phyloP scores from a whole-genome alignment of 1,140 invertebrate species.

The Copidosoma floridanum region DNA sequence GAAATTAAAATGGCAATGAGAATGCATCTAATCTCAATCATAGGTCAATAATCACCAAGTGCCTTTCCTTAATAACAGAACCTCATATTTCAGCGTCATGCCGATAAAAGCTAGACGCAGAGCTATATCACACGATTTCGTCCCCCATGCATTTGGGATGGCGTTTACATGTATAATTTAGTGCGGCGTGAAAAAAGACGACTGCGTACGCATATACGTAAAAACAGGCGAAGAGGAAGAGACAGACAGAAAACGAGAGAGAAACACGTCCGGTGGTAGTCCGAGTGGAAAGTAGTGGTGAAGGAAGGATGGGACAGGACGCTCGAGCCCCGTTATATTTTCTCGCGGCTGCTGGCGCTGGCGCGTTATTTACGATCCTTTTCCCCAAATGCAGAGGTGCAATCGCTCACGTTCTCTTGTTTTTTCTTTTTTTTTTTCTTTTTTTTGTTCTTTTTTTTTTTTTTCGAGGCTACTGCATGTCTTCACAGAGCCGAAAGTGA shows the following conservation, averaged over 20 bases:
- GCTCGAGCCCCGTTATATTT: slow-evolving; percentile 23
- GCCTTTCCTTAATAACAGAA: no score
- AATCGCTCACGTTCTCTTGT: slow-evolving; percentile 46
- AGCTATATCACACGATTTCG: no score
- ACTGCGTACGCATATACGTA: no score
- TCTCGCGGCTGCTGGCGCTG: slow-evolving; percentile 15
- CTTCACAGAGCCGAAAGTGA: slow-evolving; percentile 33
- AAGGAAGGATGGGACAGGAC: not conserved
- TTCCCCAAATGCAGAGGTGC: slow-evolving; percentile 43
- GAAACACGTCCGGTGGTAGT: slow-evolving; percentile 12
- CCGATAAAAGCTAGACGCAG: not conserved
- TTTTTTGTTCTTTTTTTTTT: no score
- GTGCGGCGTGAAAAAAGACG: slow-evolving; percentile 5
- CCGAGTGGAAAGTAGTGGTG: not conserved
- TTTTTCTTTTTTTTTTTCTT: no score
- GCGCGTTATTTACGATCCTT: slow-evolving; percentile 44
- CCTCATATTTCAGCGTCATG: not conserved
- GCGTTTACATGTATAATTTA: slow-evolving; percentile 22
- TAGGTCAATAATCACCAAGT: no score
- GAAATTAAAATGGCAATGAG: no score
- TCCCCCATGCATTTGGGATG: not conserved
- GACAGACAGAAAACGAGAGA: not conserved
- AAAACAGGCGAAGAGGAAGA: slow-evolving; percentile 1
- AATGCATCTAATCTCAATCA: no score
- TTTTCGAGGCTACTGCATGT: no score